Evolutionary conservation across 2,113 vertebrate genomes (phyloP).

Genomic region (Mugil cephalus): DNA sequence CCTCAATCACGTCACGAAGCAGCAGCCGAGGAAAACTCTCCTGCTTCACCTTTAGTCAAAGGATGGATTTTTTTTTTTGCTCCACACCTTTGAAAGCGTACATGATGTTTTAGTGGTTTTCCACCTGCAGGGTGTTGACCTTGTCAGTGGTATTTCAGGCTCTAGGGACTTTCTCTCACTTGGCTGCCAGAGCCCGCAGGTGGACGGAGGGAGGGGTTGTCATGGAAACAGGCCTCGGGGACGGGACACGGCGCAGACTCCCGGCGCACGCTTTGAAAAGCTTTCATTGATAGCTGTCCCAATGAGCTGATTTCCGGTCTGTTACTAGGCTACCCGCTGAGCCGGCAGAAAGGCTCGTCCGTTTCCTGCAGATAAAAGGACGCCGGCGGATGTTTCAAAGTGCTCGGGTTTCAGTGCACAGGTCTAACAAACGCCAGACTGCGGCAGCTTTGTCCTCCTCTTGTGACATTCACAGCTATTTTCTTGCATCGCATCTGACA

Average conservation of each 20-base stretch:
- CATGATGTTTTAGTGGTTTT: conserved; percentile 66
- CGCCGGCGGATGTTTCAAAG: conserved; percentile 13
- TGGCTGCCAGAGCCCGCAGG: conserved; percentile 71
- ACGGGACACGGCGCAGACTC: conserved; percentile 67
- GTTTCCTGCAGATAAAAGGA: conserved; percentile 48
- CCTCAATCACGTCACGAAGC: background rate
- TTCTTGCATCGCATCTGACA: conserved; percentile 45
- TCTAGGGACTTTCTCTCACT: conserved; percentile 67
- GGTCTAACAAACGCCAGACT: conserved; percentile 38
- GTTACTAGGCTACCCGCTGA: conserved; percentile 54
- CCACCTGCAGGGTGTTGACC: conserved; percentile 79
- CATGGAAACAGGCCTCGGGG: conserved; percentile 79
- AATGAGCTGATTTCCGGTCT: conserved; percentile 65
- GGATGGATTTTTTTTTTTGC: conserved; percentile 31
- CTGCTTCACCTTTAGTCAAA: conserved; percentile 38
- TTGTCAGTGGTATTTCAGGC: conserved; percentile 80
- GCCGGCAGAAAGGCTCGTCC: conserved; percentile 14
- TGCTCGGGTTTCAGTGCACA: conserved; percentile 28
- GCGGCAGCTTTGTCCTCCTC: conserved; percentile 15
- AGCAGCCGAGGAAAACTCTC: background rate
- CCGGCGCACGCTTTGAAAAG: conserved; percentile 65
- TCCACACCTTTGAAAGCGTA: conserved; percentile 60
- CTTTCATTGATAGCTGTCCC: conserved; percentile 73
- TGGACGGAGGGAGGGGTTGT: conserved; percentile 75
- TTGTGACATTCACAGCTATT: conserved; percentile 71